Percentiles rank a stretch among this genome's conserved stretches.
These are phyloP conservation scores for Idris sp. DNA, from an alignment of 1,140 invertebrate species.

Conservation along the genomic window DNA sequence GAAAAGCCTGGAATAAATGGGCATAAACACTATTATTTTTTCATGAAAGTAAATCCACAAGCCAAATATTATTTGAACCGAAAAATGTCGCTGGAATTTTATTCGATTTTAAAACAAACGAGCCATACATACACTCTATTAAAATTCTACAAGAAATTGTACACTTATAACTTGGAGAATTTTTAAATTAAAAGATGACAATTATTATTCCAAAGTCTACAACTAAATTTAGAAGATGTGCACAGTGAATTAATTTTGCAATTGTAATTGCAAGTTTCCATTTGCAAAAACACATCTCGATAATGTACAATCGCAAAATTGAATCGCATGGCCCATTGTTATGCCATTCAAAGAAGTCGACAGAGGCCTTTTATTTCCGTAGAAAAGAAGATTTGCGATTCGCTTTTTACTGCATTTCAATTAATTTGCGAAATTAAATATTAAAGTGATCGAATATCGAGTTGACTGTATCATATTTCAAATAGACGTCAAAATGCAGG, in stretches of 20 bases:
- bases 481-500: not conserved
- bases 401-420: not conserved
- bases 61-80: too few species aligned
- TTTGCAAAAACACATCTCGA: not conserved
- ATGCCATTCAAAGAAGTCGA: not conserved
- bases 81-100: too few species aligned
- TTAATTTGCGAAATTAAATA: slow-evolving; percentile 19
- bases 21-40: too few species aligned
- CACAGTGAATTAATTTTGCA: slow-evolving; percentile 2
- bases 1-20: too few species aligned
- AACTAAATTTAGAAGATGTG: too few species aligned
- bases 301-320: not conserved
- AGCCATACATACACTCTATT: too few species aligned
- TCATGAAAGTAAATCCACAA: too few species aligned
- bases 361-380: slow-evolving; percentile 2
- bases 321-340: slow-evolving; percentile 2
- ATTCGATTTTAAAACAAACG: too few species aligned
- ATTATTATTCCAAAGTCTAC: too few species aligned
- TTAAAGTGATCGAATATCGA: not conserved
- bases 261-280: not conserved
- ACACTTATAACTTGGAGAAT: too few species aligned
- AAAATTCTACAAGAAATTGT: too few species aligned
- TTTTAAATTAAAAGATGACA: too few species aligned
- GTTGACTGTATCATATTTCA: not conserved
- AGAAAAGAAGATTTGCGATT: slow-evolving; percentile 9